Percentiles rank a stretch among this genome's conserved stretches.
Evolutionary conservation across 2,797 vertebrate species (phyloP).

Genomic region (Presbytis comata): DNA sequence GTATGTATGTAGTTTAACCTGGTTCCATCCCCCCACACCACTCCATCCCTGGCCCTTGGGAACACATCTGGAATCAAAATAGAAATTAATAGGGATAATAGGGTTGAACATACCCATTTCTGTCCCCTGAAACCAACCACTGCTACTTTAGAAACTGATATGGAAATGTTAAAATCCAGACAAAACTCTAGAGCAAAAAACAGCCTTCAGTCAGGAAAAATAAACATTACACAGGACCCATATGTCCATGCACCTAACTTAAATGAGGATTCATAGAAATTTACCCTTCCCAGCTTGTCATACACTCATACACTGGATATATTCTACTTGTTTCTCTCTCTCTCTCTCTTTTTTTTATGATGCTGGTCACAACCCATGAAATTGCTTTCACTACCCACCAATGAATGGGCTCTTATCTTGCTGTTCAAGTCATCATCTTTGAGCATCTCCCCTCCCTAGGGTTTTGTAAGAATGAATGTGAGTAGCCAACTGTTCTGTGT

Average conservation of each 20-base stretch:
- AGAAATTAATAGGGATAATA: background rate
- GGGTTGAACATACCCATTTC: background rate
- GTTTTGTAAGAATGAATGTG: background rate
- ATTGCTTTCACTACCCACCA: conserved; percentile 50
- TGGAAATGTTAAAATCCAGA: background rate
- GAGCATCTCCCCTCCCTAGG: background rate
- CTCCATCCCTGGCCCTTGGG: background rate
- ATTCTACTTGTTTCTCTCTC: background rate
- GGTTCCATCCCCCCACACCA: background rate
- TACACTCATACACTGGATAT: background rate
- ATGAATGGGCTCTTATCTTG: background rate
- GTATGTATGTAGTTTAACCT: background rate
- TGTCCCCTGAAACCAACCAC: background rate
- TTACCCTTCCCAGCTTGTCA: background rate
- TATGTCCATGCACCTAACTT: no score
- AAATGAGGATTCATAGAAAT: background rate
- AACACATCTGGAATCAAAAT: background rate
- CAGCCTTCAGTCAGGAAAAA: background rate
- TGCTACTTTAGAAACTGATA: background rate
- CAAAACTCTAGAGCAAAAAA: background rate
- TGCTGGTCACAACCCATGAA: conserved; percentile 6
- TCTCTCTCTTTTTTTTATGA: background rate
- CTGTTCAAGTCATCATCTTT: background rate
- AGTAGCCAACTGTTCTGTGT: background rate
- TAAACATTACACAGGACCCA: background rate